Evolutionary conservation across 2,797 vertebrate species (phyloP).

Genomic region (Sebastes vulpes): DNA sequence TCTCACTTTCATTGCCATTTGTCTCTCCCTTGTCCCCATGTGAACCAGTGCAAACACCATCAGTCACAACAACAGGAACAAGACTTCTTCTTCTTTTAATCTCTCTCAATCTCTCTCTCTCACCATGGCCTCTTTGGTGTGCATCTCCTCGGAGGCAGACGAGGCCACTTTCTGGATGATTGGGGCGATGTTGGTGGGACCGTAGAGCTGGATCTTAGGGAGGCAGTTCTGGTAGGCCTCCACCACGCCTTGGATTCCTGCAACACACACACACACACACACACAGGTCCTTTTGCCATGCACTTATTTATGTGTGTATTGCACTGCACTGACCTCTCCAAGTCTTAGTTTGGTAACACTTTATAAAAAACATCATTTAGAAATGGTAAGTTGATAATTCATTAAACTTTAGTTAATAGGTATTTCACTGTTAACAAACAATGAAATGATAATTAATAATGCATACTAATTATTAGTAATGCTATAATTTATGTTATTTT

Average conservation of each 20-base stretch:
- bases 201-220: slow-evolving; percentile 97
- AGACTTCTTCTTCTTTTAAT: neutral
- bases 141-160: slow-evolving; percentile 97
- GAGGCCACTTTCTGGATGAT: slow-evolving; percentile 99
- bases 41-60: slow-evolving; percentile 8
- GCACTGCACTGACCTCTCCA: slow-evolving; percentile 11
- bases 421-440: too few relatives aligned
- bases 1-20: slow-evolving; percentile 18
- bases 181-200: slow-evolving; percentile 98
- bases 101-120: slow-evolving; percentile 59
- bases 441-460: too few relatives aligned
- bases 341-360: neutral
- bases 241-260: slow-evolving; percentile 99
- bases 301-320: neutral
- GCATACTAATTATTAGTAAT: too few relatives aligned
- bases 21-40: neutral
- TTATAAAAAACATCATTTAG: neutral
- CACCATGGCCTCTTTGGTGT: slow-evolving; percentile 98
- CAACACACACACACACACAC: slow-evolving; percentile 68
- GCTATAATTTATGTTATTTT: too few relatives aligned
- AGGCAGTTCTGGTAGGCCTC: slow-evolving; percentile 99
- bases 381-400: too few relatives aligned
- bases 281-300: neutral
- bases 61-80: slow-evolving; percentile 23
- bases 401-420: too few relatives aligned